Evolutionary conservation across 1,140 invertebrate species (phyloP).

Genomic region (Chymomyza costata): DNA sequence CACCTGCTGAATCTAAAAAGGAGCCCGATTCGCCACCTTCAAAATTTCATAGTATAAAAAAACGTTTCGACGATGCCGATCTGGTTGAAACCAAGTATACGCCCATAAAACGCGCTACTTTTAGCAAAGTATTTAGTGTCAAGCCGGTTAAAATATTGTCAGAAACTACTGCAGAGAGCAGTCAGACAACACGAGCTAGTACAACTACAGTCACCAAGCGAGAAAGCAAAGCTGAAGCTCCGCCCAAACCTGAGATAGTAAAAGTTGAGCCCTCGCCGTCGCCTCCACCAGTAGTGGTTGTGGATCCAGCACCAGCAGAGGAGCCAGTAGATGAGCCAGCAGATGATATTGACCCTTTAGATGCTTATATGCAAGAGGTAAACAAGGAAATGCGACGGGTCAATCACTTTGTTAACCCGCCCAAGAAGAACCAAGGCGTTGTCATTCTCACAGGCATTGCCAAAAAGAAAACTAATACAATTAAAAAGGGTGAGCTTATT

Average conservation of each 20-base stretch:
- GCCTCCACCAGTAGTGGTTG: not conserved
- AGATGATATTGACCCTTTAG: constrained; percentile 94
- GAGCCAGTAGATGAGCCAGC: constrained; percentile 51
- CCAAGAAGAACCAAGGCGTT: constrained; percentile 76
- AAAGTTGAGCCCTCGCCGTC: not conserved
- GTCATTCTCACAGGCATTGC: constrained; percentile 93
- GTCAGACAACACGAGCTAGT: not conserved
- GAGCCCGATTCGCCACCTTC: constrained; percentile 54
- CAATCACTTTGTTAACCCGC: constrained; percentile 80
- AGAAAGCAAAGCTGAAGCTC: not conserved
- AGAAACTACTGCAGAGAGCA: not conserved
- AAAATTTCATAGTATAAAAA: constrained; percentile 74
- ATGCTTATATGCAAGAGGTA: constrained; percentile 95
- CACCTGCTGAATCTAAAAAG: constrained; percentile 42
- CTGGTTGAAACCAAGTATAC: constrained; percentile 78
- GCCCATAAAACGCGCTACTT: constrained; percentile 52
- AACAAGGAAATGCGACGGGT: constrained; percentile 92
- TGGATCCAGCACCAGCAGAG: too few relatives aligned
- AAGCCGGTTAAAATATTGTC: constrained; percentile 18
- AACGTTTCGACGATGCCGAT: constrained; percentile 77
- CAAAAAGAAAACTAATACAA: constrained; percentile 85
- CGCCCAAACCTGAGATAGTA: not conserved
- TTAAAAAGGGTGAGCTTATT: constrained; percentile 92
- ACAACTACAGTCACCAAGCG: constrained; percentile 1
- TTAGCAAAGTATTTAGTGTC: constrained; percentile 46